Evolutionary conservation across 2,113 vertebrate species (phyloP).

Genomic region (Cricetomys ansorgei): DNA sequence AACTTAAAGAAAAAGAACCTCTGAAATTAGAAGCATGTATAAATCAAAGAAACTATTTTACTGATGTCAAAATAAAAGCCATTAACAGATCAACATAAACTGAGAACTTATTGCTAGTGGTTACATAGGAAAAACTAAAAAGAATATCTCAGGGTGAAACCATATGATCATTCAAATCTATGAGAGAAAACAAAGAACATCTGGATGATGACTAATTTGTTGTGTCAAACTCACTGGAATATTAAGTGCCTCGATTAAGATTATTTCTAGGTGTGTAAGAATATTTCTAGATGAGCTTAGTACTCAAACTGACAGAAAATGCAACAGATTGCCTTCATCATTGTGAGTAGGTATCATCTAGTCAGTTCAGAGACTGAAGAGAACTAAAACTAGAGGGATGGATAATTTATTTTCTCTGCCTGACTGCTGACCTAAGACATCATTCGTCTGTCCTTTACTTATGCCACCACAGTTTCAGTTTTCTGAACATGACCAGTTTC

Average conservation of each 20-base stretch:
- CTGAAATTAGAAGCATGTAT: background rate
- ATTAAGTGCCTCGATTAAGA: background rate
- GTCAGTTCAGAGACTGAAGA: background rate
- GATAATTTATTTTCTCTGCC: background rate
- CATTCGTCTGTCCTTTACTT: background rate
- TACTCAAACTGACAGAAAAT: background rate
- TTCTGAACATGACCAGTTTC: background rate
- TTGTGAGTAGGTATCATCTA: background rate
- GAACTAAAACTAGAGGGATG: background rate
- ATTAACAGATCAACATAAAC: background rate
- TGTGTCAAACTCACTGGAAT: background rate
- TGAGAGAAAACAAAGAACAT: background rate
- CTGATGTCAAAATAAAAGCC: background rate
- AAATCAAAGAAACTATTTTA: background rate
- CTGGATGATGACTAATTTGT: background rate
- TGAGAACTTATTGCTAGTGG: background rate
- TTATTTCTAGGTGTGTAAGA: background rate
- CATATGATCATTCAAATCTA: background rate
- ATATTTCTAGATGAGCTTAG: background rate
- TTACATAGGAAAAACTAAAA: background rate
- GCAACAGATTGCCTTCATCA: background rate
- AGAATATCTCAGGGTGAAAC: background rate
- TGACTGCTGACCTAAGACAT: background rate
- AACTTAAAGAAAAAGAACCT: background rate
- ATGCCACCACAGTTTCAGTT: background rate